Evolutionary conservation across 1,140 invertebrate genomes (phyloP), one percentile per base, ranked within the genome.

Genomic region (Drosophila miranda): DNA sequence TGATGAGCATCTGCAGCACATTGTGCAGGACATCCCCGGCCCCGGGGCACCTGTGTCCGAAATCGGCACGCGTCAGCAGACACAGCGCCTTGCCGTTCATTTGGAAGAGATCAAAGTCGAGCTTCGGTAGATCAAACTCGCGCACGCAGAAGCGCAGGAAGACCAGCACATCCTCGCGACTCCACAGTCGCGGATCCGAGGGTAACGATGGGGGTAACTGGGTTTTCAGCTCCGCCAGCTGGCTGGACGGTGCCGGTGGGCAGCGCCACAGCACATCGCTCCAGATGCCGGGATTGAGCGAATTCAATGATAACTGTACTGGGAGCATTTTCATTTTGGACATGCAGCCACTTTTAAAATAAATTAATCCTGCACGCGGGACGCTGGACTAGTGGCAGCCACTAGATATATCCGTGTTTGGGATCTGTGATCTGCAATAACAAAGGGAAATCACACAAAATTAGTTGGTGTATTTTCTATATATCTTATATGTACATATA

Each of bases 41-140:
- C 0, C 97, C 96, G 0, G 97, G 97, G 75, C 96, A 97, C 58
- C 98, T 93, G 83, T 98, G 97, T 5, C 95, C 96, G 60, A 99
- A 93, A 91, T 99, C 97, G 3, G 94, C 94, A 90, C 98, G 96
- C 16, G 96, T 98, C 57, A 98, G 91, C 41, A 99, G 92, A 90
- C 97, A 98, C 56, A 98, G 91, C 0, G 97, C 97, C 92, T 98
- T 98, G 95, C 98, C 98, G 91, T 99, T 99, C 97, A 99, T 98
- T 92, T 98, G 97, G 91, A 99, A 98, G 92, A 97, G 95, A 82
- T 98, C 97, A 93, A 97, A 95, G 89, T 98, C 96, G 81, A 99
- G 96, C 59, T 95, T 94, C 14, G 97, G 97, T 55, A 99, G 92
- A 87, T 98, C 97, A 90, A 97, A 99, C 91, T 98, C 97, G 44